These are phyloP conservation scores for Caprella mutica DNA, from an alignment of 2,888 invertebrate genomes.

Conservation along the genomic window DNA sequence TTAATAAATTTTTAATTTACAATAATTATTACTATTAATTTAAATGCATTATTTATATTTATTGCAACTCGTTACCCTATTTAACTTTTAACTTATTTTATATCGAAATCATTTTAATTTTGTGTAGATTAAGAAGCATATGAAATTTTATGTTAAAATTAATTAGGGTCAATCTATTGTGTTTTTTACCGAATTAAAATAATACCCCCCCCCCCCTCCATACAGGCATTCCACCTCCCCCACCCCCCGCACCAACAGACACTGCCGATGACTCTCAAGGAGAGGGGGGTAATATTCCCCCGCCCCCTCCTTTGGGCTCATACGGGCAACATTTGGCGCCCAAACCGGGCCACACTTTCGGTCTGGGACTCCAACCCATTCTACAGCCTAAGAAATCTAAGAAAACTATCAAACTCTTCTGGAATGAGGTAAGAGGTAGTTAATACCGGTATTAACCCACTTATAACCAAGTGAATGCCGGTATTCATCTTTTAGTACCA, in stretches of 20 bases:
- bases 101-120: too few relatives aligned
- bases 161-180: too few relatives aligned
- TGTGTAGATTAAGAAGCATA: too few relatives aligned
- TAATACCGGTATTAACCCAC: too few relatives aligned
- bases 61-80: too few relatives aligned
- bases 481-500: too few relatives aligned
- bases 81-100: too few relatives aligned
- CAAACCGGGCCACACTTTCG: conserved; percentile 9
- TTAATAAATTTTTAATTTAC: too few relatives aligned
- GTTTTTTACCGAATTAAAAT: conserved; percentile 19
- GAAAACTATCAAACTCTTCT: conserved; percentile 94
- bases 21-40: too few relatives aligned
- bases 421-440: conserved; percentile 87
- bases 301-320: conserved; percentile 10
- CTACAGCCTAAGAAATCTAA: conserved; percentile 55
- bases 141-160: too few relatives aligned
- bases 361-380: background rate
- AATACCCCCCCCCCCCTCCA: conserved; percentile 61
- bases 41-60: too few relatives aligned
- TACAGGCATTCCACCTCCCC: conserved; percentile 49
- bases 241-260: conserved; percentile 45
- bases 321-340: conserved; percentile 4
- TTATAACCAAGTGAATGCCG: too few relatives aligned
- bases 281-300: background rate
- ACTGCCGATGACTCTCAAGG: background rate